Evolutionary conservation across 2,888 invertebrate genomes (phyloP).

Genomic region (Scaptodrosophila latifasciaeformis): DNA sequence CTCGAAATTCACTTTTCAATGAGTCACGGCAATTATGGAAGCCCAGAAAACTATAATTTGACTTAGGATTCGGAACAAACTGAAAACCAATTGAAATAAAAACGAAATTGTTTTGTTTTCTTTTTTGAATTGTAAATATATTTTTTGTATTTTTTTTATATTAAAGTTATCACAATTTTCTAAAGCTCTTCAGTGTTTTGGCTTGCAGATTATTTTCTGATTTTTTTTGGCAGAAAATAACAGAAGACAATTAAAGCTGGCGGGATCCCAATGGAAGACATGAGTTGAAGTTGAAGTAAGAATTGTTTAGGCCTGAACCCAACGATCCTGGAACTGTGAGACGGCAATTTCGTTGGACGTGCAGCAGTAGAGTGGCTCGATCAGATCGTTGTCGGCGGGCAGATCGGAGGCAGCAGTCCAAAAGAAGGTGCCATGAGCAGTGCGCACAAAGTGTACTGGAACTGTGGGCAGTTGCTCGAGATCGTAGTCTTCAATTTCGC

Average conservation of each 20-base stretch:
- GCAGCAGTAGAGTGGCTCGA: conserved; percentile 70
- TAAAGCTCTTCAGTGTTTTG: conserved; percentile 50
- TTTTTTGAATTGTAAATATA: conserved; percentile 44
- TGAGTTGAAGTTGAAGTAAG: background rate
- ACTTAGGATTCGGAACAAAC: no score
- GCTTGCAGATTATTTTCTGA: conserved; percentile 54
- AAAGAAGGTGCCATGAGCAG: conserved; percentile 88
- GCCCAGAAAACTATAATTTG: conserved; percentile 11
- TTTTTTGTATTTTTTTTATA: conserved; percentile 28
- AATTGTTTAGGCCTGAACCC: conserved; percentile 81
- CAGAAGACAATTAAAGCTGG: conserved; percentile 59
- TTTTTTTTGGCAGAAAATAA: conserved; percentile 36
- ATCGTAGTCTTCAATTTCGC: conserved; percentile 70
- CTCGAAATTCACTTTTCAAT: conserved; percentile 24
- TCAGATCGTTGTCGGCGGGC: conserved; percentile 71
- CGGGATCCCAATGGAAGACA: conserved; percentile 52
- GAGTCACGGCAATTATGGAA: conserved; percentile 46
- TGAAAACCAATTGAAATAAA: conserved; percentile 24
- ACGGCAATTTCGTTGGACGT: conserved; percentile 71
- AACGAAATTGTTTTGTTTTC: conserved; percentile 30
- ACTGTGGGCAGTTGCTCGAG: conserved; percentile 65
- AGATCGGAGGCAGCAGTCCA: conserved; percentile 81
- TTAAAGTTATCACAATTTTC: conserved; percentile 64
- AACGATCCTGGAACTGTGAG: conserved; percentile 76
- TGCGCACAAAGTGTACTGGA: conserved; percentile 87